Conservation (phyloP, 2,888 invertebrate genomes). For the Kuschelorhynchus macadamiae region DNA sequence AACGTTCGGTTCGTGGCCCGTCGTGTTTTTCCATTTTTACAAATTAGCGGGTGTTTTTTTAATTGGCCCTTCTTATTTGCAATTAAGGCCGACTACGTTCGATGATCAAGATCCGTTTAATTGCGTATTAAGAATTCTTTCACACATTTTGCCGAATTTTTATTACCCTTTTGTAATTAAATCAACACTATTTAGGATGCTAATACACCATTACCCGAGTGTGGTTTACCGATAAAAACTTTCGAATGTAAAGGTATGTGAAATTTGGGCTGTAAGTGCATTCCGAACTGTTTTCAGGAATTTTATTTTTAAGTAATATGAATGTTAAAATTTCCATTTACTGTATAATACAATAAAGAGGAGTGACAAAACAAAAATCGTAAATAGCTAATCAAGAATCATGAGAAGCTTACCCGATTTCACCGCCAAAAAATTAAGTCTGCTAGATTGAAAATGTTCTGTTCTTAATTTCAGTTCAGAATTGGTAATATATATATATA, state of each 20-base stretch:
- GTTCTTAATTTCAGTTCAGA: too few relatives aligned
- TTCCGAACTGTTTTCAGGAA: too few relatives aligned
- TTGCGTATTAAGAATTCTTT: conserved; percentile 38
- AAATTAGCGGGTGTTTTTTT: conserved; percentile 49
- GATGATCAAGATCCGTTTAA: conserved; percentile 42
- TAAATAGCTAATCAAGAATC: too few relatives aligned
- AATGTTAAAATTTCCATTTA: too few relatives aligned
- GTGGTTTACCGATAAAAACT: not conserved
- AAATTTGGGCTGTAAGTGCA: not conserved
- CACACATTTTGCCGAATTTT: conserved; percentile 45
- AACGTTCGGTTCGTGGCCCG: conserved; percentile 42
- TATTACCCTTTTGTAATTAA: conserved; percentile 38
- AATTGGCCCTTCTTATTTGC: conserved; percentile 40
- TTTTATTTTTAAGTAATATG: too few relatives aligned
- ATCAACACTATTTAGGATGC: conserved; percentile 28
- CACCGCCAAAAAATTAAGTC: too few relatives aligned
- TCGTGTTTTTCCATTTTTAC: conserved; percentile 50
- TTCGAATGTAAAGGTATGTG: not conserved
- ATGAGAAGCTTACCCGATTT: too few relatives aligned
- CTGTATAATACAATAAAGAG: too few relatives aligned
- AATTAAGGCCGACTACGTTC: conserved; percentile 39
- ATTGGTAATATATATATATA: too few relatives aligned
- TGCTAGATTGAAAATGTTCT: too few relatives aligned
- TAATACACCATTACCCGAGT: conserved; percentile 3
- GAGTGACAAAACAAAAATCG: too few relatives aligned